Evolutionary conservation across 92 coral and sea anemone genomes (phyloP), one percentile per base, ranked within the genome.

Genomic region (Palythoa grandis): DNA sequence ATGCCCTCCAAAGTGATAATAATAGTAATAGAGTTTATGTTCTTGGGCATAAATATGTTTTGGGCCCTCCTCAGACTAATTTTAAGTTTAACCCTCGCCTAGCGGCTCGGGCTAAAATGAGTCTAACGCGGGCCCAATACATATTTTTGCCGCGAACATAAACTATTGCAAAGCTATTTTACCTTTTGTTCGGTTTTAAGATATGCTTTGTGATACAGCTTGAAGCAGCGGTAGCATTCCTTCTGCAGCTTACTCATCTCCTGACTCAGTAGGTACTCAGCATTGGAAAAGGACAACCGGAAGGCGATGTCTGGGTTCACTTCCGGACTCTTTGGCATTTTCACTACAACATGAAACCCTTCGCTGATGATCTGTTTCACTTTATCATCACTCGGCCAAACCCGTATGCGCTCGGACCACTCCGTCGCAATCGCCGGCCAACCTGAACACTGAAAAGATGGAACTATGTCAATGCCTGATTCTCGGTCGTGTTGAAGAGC

Each of bases 281-380:
- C 95, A 29, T 90, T 77, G 15, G 98, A 91, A 79, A 94, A 94
- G 1, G 98, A 94, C 86, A 94, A 77, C 58, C 95, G 95, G 77
- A 94, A 94, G 78, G 85, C 88, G 17, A 87, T 65, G 56, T 93
- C 91, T 20, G 80, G 87, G 73, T 83, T 57, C 24, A 77, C 83
- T 6, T 87, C 87, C 56, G 80, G 87, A 11, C 61, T 79, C 23
- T 76, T 78, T 3, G 95, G 91, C 0, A 86, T 37, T 77, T 94
- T 94, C 13, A 86, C 95, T 1, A 94, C 95, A 17, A 94, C 37
- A 53, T 94, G 94, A 78, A 91, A 92, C 8, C 98, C 95, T 56
- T 86, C 88, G 13, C 82, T 88, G 25, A 86, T 43, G 58, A 94
- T 78, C 76, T 73, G 84, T 29, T 82, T 25, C 54, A 94, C 76